Conservation (phyloP, 1,140 invertebrate species). For the Psix sp. region DNA sequence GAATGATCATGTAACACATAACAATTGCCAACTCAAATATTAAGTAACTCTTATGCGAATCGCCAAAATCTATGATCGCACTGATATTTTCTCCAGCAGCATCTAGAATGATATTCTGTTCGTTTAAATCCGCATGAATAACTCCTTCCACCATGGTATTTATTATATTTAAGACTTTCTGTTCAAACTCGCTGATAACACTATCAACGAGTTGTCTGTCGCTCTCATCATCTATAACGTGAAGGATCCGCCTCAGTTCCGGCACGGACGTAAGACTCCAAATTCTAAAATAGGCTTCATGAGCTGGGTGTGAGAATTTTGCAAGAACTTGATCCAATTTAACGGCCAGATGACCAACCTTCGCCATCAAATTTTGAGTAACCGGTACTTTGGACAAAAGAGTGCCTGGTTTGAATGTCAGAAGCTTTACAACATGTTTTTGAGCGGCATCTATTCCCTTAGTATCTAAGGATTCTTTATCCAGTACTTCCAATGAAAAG, state of each 20-base stretch:
- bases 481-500: constrained; percentile 78
- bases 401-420: constrained; percentile 85
- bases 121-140: constrained; percentile 91
- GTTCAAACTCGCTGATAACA: constrained; percentile 83
- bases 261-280: constrained; percentile 86
- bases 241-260: constrained; percentile 83
- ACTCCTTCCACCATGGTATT: constrained; percentile 82
- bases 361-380: constrained; percentile 80
- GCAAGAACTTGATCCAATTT: constrained; percentile 82
- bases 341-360: constrained; percentile 84
- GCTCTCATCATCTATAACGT: constrained; percentile 80
- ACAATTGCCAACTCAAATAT: constrained; percentile 91
- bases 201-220: constrained; percentile 80
- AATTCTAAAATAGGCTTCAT: constrained; percentile 80
- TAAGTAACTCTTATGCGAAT: constrained; percentile 83
- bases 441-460: constrained; percentile 64
- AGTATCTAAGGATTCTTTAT: constrained; percentile 19
- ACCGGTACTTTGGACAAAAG: constrained; percentile 79
- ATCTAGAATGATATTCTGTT: constrained; percentile 89
- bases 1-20: constrained; percentile 87
- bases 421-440: constrained; percentile 82
- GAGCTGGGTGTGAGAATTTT: constrained; percentile 84
- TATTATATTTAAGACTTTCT: constrained; percentile 79
- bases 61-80: constrained; percentile 89
- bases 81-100: constrained; percentile 64